Evolutionary conservation across 2,888 invertebrate genomes (phyloP), one percentile per base, ranked within the genome.

Genomic region (Dolichopus griseipennis): DNA sequence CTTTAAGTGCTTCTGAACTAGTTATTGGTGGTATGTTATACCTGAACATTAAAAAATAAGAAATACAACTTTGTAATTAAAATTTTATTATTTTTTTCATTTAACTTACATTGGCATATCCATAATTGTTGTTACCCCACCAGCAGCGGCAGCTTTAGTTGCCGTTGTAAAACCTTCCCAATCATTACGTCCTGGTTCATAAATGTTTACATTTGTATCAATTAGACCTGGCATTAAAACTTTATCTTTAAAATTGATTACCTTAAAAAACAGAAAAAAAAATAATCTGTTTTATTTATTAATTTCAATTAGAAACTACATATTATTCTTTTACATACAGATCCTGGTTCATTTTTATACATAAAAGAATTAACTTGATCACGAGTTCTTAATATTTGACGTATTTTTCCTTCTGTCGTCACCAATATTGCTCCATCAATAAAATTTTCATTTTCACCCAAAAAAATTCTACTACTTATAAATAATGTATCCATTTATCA

Each of bases 21-120:
- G 88, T 89, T 0, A 90, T 90, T 3, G 90, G 86, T 62, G 90
- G 90, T 72, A 87, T 87, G 0, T 88, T 87, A 76, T 90, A 90
- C 70, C 90, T 90, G 6, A 21, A 43, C 37, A n/a, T n/a, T n/a
- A 64, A 37, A 64, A 61, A 41, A 41, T 15, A 2, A 64, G 21
- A 33, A 27, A 65, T 52, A 34, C 22, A 64, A 37, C 41, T 37
- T 65, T 52, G 12, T 18, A n/a, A 52, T 63, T n/a, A n/a, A n/a
- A n/a, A n/a, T n/a, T n/a, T n/a, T 3, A 22, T 21, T 5, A 61
- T 20, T 20, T n/a, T n/a, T n/a, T n/a, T n/a, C n/a, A n/a, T n/a
- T n/a, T n/a, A n/a, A n/a, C 75, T 72, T 73, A 89, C 89, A 90
- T 78, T 20, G 90, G 90, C 85, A 90, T 88, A 76, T 90, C 90